Percentiles rank a stretch among this genome's conserved stretches.
Evolutionary conservation across 2,113 vertebrate genomes (phyloP).

Genomic region (Chaetodon auriga): DNA sequence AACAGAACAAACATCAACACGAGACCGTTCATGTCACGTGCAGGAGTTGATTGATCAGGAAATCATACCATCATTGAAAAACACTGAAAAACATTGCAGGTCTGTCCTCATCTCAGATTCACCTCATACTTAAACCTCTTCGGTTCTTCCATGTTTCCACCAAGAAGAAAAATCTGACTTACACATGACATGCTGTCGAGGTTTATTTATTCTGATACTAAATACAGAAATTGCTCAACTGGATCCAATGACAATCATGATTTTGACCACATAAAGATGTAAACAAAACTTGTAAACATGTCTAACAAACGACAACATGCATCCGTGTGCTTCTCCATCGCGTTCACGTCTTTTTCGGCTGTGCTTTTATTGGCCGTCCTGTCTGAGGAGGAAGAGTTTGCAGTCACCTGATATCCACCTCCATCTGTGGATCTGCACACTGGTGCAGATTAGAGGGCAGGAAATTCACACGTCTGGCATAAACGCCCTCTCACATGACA

Average conservation of each 20-base stretch:
- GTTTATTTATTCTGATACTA: conserved; percentile 7
- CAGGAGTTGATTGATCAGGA: background rate
- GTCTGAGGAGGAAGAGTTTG: background rate
- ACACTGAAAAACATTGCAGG: background rate
- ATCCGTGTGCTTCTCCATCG: background rate
- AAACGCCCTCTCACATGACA: conserved; percentile 2
- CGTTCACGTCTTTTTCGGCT: background rate
- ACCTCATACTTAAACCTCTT: too few relatives aligned
- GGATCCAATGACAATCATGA: background rate
- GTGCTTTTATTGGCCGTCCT: background rate
- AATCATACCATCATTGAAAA: background rate
- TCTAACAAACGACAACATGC: background rate
- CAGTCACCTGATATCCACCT: background rate
- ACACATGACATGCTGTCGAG: background rate
- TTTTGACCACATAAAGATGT: background rate
- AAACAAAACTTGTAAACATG: conserved; percentile 15
- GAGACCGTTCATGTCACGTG: background rate
- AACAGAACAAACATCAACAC: background rate
- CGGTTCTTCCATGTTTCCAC: too few relatives aligned
- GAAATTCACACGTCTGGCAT: background rate
- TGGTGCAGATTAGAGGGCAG: conserved; percentile 3
- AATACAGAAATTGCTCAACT: background rate
- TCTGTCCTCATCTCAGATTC: background rate
- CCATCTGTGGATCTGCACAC: background rate
- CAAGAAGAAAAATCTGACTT: background rate